Percentiles rank a stretch among this genome's conserved stretches.
Conservation (phyloP, 2,797 vertebrate genomes). For the Paguma larvata region DNA sequence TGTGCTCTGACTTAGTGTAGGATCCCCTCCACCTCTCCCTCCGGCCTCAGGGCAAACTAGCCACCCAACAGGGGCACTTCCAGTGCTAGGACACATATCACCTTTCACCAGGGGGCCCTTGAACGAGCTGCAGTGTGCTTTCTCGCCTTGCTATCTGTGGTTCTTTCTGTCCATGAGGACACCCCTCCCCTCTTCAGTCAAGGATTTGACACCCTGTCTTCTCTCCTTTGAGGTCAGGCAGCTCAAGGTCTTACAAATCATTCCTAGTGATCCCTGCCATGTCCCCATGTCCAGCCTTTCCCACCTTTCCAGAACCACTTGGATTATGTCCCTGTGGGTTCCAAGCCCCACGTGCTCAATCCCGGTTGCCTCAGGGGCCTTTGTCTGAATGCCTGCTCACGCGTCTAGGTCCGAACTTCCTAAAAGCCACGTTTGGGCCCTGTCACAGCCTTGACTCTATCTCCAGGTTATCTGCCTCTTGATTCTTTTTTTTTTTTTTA, state of each 20-base stretch:
- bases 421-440: neutral
- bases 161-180: neutral
- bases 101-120: neutral
- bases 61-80: neutral
- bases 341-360: neutral
- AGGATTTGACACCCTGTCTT: neutral
- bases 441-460: neutral
- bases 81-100: neutral
- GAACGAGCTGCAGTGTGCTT: neutral
- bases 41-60: neutral
- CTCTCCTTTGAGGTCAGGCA: neutral
- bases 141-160: neutral
- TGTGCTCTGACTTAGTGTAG: rapidly evolving
- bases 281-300: neutral
- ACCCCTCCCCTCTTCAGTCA: neutral
- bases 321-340: neutral
- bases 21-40: neutral
- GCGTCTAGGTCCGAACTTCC: neutral
- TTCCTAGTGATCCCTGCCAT: neutral
- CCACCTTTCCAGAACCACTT: neutral
- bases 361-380: neutral
- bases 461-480: neutral
- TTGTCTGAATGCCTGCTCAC: neutral
- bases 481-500: neutral
- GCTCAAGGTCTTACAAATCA: neutral